Evolutionary conservation across 2,797 vertebrate genomes (phyloP), one percentile per base, ranked within the genome.

Genomic region (Crenichthys baileyi): DNA sequence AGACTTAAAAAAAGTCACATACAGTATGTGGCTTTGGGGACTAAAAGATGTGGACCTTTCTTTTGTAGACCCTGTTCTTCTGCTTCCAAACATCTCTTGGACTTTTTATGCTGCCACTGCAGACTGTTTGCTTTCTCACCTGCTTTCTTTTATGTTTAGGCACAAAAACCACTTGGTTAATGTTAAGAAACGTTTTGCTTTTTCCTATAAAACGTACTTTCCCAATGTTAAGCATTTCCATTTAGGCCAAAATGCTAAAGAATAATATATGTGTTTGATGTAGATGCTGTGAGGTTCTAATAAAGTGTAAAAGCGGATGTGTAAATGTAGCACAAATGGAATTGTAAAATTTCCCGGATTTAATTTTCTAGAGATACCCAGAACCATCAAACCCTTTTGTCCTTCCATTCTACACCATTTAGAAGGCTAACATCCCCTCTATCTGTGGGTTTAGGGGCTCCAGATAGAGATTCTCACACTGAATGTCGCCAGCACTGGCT

Each of bases 391-490:
- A 1, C n/a, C 22, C 20, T 60, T 56, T 81, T 75, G 81, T 87
- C 29, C 70, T 76, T 79, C 16, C 72, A 79, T 83, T 83, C 65
- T 75, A 68, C 70, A 83, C 73, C 80, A 65, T 53, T 76, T 41
- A 39, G 61, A 78, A 83, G 71, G 58, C 61, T 70, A 46, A 82
- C 83, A 31, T 55, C 74, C 39, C 61, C n/a, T 8, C 76, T 75
- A 76, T 77, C n/a, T 46, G 46, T 8, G 67, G 74, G 86, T 70
- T 89, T 81, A 88, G 20, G 85, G 81, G 83, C 56, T 88, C 79
- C 71, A 39, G 36, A 76, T 74, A 76, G 58, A 63, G 80, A 36
- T 67, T 71, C 63, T 73, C 31, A 31, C 48, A 1, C 75, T 78
- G 81, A 90, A 80, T 26, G 76, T 70, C 29, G 78, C 82, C 75